Evolutionary conservation across 30 jellyfish, hydroid and myxozoan species (phyloP), one percentile per base, ranked within the genome.

Genomic region (Hydractinia echinata): DNA sequence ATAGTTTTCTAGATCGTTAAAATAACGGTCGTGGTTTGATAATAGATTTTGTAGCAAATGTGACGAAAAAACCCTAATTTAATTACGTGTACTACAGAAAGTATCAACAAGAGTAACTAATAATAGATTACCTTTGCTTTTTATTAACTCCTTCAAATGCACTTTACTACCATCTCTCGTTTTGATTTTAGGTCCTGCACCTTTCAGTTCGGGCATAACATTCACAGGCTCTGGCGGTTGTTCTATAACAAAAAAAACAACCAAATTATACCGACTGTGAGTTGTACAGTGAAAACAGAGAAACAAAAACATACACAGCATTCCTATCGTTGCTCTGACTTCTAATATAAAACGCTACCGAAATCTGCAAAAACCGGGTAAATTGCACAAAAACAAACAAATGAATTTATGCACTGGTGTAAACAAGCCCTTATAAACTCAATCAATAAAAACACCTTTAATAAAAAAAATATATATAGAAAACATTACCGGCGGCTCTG

Each of bases 131-230:
- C 44, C 44, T 30, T 30, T 30, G 44, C 44, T 30, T 79, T 89
- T 89, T 74, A 89, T 64, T 44, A 89, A 77, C 30, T 89, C 97
- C 54, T 90, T 81, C 30, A 89, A 91, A 1, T 55, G 60, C 55
- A 89, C 95, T 76, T 85, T 85, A 52, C 77, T 82, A 10, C 97
- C 97, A 81, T 89, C 97, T 0, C 87, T 89, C 8, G 86, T 81
- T 52, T 85, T 84, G 58, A 89, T 89, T 67, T 80, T 89, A 5
- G 97, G 97, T 4, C 97, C 97, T 53, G 97, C 89, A 39, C 94
- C 94, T 55, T 89, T 89, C 61, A 50, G 49, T 10, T 48, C 62
- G 44, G 44, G 44, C 44, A 30, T 30, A 30, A 30, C 44, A 30
- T 30, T 30, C 2, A 30, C 44, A 30, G 44, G 44, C 44, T 30